Evolutionary conservation across 2,797 vertebrate species (phyloP), one percentile per base, ranked within the genome.

Genomic region (Gobionotothen gibberifrons): DNA sequence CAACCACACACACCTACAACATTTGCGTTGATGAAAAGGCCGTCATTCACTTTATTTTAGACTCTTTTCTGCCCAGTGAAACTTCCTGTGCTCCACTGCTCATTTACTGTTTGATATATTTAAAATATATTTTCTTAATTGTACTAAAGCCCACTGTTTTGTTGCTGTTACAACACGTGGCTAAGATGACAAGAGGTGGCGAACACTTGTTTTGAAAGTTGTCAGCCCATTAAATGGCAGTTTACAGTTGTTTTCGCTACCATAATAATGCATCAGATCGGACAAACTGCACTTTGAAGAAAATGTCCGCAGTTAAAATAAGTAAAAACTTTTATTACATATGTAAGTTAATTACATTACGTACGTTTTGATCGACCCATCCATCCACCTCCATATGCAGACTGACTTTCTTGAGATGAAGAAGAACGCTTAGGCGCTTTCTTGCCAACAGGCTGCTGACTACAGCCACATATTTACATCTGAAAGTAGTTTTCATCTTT

Each of bases 21-120:
- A n/a, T 13, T 42, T 22, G 7, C 39, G 58, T 4, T 67, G 21
- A 55, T 26, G 32, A 1, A 36, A 22, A 9, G 10, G 40, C 8
- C 42, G 55, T 69, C 59, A 77, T 82, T 72, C 64, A 54, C 53
- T 80, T 48, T 39, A 55, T 16, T 47, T 36, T 29, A 13, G 10
- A 58, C 26, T 60, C 51, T 32, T 46, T 36, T 54, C 64, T 79
- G 63, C 39, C 73, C 51, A 61, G 61, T 22, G 54, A 78, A 65
- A 76, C 79, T 76, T 82, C 76, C 76, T 85, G 74, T 51, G 36
- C 39, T 69, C 52, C 47, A 59, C 44, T 63, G 48, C 66, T 62
- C 69, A 59, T 68, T 83, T 87, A 76, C 79, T 81, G 79, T 78
- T 65, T 57, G 51, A 69, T 72, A 80, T 75, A 81, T 36, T 36